A percentile compares a stretch with the other conserved stretches of the same genome.
These are phyloP conservation scores for Notechis scutatus DNA, from an alignment of 2,113 vertebrate genomes.

Conservation along the genomic window DNA sequence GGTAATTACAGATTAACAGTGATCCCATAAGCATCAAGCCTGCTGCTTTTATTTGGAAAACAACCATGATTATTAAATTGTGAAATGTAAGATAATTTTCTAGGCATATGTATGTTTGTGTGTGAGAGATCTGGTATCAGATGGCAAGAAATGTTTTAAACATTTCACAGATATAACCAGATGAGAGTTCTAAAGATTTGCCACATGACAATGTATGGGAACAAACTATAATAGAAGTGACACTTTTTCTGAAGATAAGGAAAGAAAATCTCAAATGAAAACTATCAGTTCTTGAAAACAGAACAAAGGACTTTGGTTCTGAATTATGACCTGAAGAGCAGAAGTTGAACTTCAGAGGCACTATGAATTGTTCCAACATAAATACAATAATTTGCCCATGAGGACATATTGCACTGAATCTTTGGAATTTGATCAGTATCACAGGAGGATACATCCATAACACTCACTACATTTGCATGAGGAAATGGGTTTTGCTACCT, in stretches of 20 bases:
- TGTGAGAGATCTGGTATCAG: neutral
- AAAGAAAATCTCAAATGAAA: slow-evolving; percentile 29
- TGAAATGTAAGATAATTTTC: neutral
- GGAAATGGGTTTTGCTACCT: neutral
- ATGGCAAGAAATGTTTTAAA: slow-evolving; percentile 3
- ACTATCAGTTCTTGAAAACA: neutral
- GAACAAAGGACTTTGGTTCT: neutral
- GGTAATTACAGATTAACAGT: neutral
- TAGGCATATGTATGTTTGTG: neutral
- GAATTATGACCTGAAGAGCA: neutral
- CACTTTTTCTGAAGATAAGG: slow-evolving; percentile 20
- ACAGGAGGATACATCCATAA: neutral
- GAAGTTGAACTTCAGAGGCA: neutral
- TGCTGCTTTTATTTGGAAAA: neutral
- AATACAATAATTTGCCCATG: neutral
- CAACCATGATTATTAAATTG: neutral
- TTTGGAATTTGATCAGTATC: neutral
- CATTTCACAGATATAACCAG: slow-evolving; percentile 30
- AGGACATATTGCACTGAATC: neutral
- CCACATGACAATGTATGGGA: neutral
- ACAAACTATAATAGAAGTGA: neutral
- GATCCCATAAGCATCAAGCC: neutral
- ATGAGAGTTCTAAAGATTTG: slow-evolving; percentile 21
- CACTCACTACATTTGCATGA: neutral
- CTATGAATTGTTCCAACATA: neutral